Conservation (phyloP, 2,797 vertebrate genomes). For the Macroramphosus scolopax region DNA sequence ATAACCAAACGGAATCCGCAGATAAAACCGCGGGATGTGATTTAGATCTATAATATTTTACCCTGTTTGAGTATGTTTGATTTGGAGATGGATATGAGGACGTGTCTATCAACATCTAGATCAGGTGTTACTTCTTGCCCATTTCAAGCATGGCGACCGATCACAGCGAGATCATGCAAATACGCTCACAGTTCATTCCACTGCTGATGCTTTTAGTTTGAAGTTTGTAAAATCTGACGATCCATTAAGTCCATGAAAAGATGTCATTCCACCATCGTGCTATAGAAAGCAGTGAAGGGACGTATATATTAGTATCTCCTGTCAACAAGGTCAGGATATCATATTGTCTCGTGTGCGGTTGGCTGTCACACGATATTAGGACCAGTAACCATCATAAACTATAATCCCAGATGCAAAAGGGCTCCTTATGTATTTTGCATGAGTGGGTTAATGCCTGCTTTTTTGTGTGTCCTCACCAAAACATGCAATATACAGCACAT, state of each 20-base stretch:
- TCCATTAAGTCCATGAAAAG: not conserved
- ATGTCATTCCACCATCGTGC: not conserved
- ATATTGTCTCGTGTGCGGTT: not conserved
- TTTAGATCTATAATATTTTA: conserved; percentile 49
- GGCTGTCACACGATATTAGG: not conserved
- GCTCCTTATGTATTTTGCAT: conserved; percentile 25
- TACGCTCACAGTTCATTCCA: conserved; percentile 23
- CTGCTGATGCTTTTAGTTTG: conserved; percentile 29
- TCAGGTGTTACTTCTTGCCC: conserved; percentile 33
- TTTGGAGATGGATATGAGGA: conserved; percentile 60
- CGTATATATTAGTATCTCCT: conserved; percentile 1
- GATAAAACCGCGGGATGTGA: conserved; percentile 33
- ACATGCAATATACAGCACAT: conserved; percentile 51
- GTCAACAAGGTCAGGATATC: not conserved
- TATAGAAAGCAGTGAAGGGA: too few species aligned
- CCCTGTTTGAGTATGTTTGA: conserved; percentile 58
- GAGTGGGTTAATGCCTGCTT: conserved; percentile 38
- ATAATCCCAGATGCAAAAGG: conserved; percentile 7
- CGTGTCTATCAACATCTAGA: conserved; percentile 52
- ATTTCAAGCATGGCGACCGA: conserved; percentile 28
- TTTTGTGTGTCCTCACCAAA: conserved; percentile 38
- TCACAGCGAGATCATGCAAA: conserved; percentile 36
- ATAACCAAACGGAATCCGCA: conserved; percentile 30
- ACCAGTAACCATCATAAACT: conserved; percentile 3
- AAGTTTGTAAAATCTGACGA: conserved; percentile 14